Percentiles rank a stretch among this genome's conserved stretches.
These are phyloP conservation scores for Anarsia innoxiella DNA, from an alignment of 2,888 invertebrate genomes.

Conservation along the genomic window DNA sequence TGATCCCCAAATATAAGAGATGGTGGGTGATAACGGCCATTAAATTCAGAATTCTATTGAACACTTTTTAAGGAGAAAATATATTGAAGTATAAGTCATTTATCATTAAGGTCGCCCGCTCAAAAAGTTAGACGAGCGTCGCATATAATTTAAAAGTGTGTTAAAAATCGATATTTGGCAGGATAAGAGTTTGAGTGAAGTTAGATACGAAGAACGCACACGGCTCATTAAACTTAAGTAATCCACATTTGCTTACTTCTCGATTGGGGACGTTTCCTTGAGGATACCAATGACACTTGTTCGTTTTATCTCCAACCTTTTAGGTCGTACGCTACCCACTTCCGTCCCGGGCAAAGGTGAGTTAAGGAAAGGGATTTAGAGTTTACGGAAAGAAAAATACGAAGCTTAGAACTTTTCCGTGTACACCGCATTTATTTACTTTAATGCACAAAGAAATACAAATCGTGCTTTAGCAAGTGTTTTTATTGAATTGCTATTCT, in stretches of 20 bases:
- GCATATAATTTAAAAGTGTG: constrained; percentile 34
- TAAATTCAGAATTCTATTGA: no score
- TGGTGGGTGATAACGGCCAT: no score
- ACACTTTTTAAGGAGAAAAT: no score
- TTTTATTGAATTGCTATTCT: not conserved
- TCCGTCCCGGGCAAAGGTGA: constrained; percentile 20
- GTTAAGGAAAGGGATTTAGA: constrained; percentile 15
- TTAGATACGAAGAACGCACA: constrained; percentile 41
- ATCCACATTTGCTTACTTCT: constrained; percentile 57
- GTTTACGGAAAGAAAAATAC: constrained; percentile 16
- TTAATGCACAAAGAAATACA: not conserved
- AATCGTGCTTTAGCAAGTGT: not conserved
- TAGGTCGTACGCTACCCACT: constrained; percentile 38
- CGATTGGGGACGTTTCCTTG: constrained; percentile 39
- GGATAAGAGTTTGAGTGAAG: constrained; percentile 40
- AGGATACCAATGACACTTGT: constrained; percentile 50
- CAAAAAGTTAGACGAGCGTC: constrained; percentile 29
- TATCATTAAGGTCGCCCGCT: constrained; percentile 17
- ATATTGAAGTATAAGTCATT: constrained; percentile 10
- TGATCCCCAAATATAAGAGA: no score
- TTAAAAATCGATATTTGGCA: constrained; percentile 37
- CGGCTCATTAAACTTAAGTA: constrained; percentile 57
- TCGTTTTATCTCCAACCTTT: constrained; percentile 53
- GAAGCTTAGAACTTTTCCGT: constrained; percentile 9
- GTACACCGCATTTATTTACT: constrained; percentile 5